Percentiles rank a stretch among this genome's conserved stretches.
Evolutionary conservation across 2,797 vertebrate genomes (phyloP).

Genomic region (Crypturellus tataupa): DNA sequence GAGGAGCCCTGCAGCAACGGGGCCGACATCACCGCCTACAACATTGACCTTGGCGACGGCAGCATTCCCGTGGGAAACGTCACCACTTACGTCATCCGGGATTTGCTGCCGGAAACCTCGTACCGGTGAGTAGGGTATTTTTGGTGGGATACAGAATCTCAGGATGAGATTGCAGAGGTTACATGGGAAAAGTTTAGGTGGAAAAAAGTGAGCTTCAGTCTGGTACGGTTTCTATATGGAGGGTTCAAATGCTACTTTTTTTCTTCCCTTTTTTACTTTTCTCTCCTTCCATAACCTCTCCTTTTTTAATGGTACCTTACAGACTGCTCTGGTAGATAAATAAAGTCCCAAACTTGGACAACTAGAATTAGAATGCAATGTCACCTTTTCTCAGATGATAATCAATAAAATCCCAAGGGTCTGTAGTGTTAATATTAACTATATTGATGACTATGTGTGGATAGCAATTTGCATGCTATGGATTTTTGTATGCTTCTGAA

Average conservation of each 20-base stretch:
- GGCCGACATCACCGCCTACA: constrained; percentile 91
- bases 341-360: neutral
- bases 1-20: constrained; percentile 95
- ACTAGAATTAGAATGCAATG: neutral
- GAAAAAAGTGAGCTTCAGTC: neutral
- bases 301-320: neutral
- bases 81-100: constrained; percentile 85
- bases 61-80: constrained; percentile 85
- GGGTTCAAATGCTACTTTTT: neutral
- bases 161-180: neutral
- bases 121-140: constrained; percentile 87
- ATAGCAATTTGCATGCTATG: neutral
- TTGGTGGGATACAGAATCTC: fast-evolving
- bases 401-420: neutral
- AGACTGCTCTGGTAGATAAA: neutral
- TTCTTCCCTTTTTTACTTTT: neutral
- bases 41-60: constrained; percentile 87
- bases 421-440: neutral
- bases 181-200: fast-evolving
- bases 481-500: neutral
- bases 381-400: neutral
- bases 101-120: constrained; percentile 93
- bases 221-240: neutral
- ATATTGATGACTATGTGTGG: neutral
- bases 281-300: neutral